Evolutionary conservation across 2,888 invertebrate species (phyloP).

Genomic region (Cryptus armator): DNA sequence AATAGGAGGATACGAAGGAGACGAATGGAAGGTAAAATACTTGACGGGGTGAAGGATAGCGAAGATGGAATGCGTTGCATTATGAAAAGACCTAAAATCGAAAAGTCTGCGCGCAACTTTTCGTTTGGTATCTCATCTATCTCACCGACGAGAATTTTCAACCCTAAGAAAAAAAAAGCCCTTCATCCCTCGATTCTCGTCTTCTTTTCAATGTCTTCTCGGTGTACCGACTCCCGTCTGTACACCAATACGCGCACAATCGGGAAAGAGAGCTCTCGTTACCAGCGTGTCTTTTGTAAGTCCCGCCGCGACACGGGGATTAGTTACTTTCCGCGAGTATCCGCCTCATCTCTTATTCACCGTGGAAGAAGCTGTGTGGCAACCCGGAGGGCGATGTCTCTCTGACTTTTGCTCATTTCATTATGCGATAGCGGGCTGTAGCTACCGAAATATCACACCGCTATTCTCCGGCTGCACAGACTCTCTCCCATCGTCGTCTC

Average conservation of each 20-base stretch:
- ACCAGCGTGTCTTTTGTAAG: constrained; percentile 73
- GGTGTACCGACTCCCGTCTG: constrained; percentile 43
- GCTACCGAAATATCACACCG: constrained; percentile 45
- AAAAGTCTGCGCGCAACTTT: constrained; percentile 38
- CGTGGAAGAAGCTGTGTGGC: constrained; percentile 60
- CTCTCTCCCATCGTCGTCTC: constrained; percentile 3
- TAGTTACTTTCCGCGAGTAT: constrained; percentile 77
- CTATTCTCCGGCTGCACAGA: constrained; percentile 7
- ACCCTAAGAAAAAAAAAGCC: background rate
- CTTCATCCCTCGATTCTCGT: constrained; percentile 31
- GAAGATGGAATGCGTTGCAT: constrained; percentile 70
- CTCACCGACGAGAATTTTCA: constrained; percentile 20
- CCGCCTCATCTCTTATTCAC: constrained; percentile 78
- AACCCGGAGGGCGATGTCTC: constrained; percentile 54
- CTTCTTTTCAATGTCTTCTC: constrained; percentile 40
- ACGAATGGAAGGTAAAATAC: constrained; percentile 36
- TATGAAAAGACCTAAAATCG: constrained; percentile 42
- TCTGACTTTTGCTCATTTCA: constrained; percentile 76
- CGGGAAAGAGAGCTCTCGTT: constrained; percentile 44
- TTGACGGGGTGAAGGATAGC: constrained; percentile 3
- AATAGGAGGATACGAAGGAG: constrained; percentile 58
- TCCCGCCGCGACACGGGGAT: constrained; percentile 74
- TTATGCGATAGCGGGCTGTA: constrained; percentile 63
- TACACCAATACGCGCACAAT: background rate
- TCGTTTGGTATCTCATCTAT: constrained; percentile 31